Conservation (phyloP, 2,888 invertebrate genomes). For the Lepeophtheirus nordmannii region DNA sequence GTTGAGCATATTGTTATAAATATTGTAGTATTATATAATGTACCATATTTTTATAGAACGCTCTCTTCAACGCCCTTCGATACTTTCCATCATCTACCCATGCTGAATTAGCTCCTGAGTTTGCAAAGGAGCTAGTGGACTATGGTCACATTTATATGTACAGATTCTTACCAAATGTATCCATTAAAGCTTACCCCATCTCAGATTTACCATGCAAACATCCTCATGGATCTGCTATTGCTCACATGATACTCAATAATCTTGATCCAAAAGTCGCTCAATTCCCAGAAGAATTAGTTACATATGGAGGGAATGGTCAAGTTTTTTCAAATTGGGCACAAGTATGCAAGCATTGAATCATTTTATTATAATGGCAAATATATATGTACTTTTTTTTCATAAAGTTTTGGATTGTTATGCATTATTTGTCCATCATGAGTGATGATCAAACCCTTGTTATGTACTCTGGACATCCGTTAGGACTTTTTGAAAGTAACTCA, state of each 20-base stretch:
- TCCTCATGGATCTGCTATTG: constrained; percentile 41
- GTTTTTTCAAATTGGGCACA: constrained; percentile 49
- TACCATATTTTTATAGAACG: constrained; percentile 35
- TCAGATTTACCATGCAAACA: constrained; percentile 37
- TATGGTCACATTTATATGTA: constrained; percentile 49
- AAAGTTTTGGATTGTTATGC: constrained; percentile 44
- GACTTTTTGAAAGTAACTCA: constrained; percentile 38
- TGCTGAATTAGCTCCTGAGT: constrained; percentile 38
- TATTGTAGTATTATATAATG: not conserved
- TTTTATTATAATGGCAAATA: not conserved
- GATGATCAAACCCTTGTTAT: constrained; percentile 43
- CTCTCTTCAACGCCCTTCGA: constrained; percentile 43
- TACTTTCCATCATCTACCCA: constrained; percentile 42
- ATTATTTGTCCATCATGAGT: constrained; percentile 41
- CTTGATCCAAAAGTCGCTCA: constrained; percentile 46
- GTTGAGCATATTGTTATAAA: too few relatives aligned
- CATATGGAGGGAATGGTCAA: constrained; percentile 49
- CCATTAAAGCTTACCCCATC: constrained; percentile 33
- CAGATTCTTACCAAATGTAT: constrained; percentile 34
- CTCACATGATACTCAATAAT: constrained; percentile 49
- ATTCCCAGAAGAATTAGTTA: constrained; percentile 46
- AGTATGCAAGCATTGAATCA: constrained; percentile 31
- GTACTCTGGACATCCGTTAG: constrained; percentile 47
- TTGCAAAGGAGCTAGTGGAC: constrained; percentile 39
- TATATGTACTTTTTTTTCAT: not conserved